Percentiles rank a stretch among this genome's conserved stretches.
Conservation (phyloP, 2,888 invertebrate genomes). For the Tetramorium bicarinatum region DNA sequence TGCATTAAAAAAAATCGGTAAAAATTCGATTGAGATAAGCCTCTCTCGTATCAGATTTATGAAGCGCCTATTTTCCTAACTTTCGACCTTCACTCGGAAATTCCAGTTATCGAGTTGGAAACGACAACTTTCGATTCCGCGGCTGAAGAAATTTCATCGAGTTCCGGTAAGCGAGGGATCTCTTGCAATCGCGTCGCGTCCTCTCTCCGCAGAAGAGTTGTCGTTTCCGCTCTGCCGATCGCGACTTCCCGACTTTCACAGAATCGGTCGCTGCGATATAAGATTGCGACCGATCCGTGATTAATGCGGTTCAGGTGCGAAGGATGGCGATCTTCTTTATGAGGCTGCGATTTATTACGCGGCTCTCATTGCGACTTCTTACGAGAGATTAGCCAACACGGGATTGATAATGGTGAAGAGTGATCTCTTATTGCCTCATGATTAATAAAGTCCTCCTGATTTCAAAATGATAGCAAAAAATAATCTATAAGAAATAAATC, state of each 20-base stretch:
- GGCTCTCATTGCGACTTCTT: not conserved
- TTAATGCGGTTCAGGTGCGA: conserved; percentile 25
- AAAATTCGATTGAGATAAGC: not conserved
- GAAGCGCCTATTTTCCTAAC: not conserved
- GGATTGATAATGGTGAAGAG: conserved; percentile 13
- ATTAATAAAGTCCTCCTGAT: conserved; percentile 9
- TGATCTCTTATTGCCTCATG: not conserved
- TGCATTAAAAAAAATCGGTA: not conserved
- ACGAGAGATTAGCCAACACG: conserved; percentile 20
- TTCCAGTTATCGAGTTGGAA: conserved; percentile 14
- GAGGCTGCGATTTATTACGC: conserved; percentile 25
- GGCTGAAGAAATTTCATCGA: conserved; percentile 29
- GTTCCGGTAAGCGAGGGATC: conserved; percentile 39
- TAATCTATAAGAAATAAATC: conserved; percentile 1
- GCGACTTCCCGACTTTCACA: conserved; percentile 60
- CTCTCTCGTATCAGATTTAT: not conserved
- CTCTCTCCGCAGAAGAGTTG: conserved; percentile 22
- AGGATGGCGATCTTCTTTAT: conserved; percentile 26
- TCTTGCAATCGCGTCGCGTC: conserved; percentile 41
- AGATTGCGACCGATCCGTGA: conserved; percentile 22
- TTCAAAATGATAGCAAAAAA: not conserved
- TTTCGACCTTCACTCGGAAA: conserved; percentile 19
- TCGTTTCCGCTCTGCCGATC: conserved; percentile 54
- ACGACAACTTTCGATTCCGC: conserved; percentile 26
- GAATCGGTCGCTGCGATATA: conserved; percentile 7